These are phyloP conservation scores for Protobothrops mucrosquamatus DNA, from an alignment of 2,113 vertebrate species.

Conservation along the genomic window DNA sequence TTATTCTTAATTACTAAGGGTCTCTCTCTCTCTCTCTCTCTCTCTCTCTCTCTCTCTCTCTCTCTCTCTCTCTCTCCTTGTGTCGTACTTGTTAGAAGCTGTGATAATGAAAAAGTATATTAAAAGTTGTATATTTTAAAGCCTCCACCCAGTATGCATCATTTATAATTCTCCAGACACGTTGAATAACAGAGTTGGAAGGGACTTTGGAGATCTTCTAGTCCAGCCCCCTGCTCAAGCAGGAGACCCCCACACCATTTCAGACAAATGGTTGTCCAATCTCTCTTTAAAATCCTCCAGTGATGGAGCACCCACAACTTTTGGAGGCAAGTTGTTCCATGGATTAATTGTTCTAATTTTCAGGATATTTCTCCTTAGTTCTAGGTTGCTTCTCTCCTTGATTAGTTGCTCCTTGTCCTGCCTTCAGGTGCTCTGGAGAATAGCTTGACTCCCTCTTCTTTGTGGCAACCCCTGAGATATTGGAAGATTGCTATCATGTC, in stretches of 20 bases:
- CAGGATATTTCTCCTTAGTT: no score
- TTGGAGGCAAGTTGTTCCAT: no score
- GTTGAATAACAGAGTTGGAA: neutral
- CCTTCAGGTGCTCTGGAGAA: no score
- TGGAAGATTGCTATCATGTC: no score
- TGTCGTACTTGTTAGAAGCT: slow-evolving; percentile 65
- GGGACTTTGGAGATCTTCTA: neutral
- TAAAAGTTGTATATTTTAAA: slow-evolving; percentile 73
- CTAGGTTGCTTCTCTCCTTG: no score
- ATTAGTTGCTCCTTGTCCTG: no score
- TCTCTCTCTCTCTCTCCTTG: slow-evolving; percentile 53
- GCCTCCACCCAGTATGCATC: slow-evolving; percentile 48
- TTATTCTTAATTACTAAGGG: slow-evolving; percentile 61
- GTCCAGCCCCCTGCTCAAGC: neutral
- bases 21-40: slow-evolving; percentile 64
- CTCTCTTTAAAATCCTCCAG: no score
- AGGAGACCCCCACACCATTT: neutral
- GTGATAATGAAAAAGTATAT: slow-evolving; percentile 65
- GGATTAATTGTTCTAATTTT: no score
- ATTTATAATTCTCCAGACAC: slow-evolving; percentile 48
- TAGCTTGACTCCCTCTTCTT: no score
- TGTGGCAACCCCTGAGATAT: no score
- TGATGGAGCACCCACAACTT: no score
- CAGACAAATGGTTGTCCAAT: neutral
- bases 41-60: neutral